These are phyloP conservation scores for Agonopterix heracliana DNA, from an alignment of 2,888 invertebrate genomes.

Conservation along the genomic window DNA sequence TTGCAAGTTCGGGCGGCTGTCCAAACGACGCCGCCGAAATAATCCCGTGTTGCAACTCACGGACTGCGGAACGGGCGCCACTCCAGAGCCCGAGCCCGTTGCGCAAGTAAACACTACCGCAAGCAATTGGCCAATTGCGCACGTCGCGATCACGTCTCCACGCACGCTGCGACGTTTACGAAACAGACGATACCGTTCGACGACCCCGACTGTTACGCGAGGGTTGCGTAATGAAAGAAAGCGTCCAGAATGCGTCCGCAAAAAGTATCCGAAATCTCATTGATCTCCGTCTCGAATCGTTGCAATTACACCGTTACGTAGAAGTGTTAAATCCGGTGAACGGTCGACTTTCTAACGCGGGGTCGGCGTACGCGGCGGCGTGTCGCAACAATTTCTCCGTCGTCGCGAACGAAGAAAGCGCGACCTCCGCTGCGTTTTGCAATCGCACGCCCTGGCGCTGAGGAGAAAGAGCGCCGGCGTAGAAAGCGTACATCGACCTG, in stretches of 20 bases:
- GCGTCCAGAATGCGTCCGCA: constrained; percentile 67
- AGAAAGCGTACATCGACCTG: constrained; percentile 63
- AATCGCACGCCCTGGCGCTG: constrained; percentile 46
- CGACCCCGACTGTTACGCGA: constrained; percentile 63
- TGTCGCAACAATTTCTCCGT: constrained; percentile 76
- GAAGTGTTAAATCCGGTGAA: constrained; percentile 72
- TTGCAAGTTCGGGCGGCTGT: constrained; percentile 72
- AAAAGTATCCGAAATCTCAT: constrained; percentile 65
- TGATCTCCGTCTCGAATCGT: constrained; percentile 63
- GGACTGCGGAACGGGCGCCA: constrained; percentile 69
- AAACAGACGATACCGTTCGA: constrained; percentile 54
- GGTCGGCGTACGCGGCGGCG: constrained; percentile 69
- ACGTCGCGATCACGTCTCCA: constrained; percentile 29
- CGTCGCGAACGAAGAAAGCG: constrained; percentile 74
- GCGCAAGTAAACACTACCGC: constrained; percentile 47
- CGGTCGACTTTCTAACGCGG: constrained; percentile 75
- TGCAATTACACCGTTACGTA: constrained; percentile 73
- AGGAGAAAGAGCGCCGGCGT: constrained; percentile 49
- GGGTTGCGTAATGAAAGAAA: constrained; percentile 72
- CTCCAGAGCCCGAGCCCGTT: constrained; percentile 53
- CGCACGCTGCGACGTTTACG: constrained; percentile 38
- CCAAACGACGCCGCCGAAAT: constrained; percentile 71
- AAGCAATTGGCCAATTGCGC: constrained; percentile 60
- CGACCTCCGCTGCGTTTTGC: constrained; percentile 73
- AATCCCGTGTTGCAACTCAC: constrained; percentile 73